These are phyloP conservation scores for Caenorhabditis brenneri DNA, from an alignment of 1,140 invertebrate genomes.

Conservation along the genomic window DNA sequence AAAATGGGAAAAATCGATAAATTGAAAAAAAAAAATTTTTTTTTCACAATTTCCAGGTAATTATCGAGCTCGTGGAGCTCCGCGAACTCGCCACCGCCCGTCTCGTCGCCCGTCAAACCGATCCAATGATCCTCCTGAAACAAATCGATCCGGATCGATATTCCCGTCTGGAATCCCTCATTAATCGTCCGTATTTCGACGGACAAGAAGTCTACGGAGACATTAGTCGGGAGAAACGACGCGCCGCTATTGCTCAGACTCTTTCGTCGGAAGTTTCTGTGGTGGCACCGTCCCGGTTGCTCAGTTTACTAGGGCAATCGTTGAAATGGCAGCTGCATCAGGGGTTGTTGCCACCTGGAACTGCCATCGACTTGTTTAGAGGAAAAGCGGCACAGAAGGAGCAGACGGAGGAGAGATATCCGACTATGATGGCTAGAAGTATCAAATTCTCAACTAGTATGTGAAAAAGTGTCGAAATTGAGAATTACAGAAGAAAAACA, in stretches of 20 bases:
- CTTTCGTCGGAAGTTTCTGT: slow-evolving; percentile 96
- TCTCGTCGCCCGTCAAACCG: slow-evolving; percentile 92
- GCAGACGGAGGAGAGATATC: slow-evolving; percentile 97
- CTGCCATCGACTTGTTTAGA: slow-evolving; percentile 96
- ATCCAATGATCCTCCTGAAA: slow-evolving; percentile 98
- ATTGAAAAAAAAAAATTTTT: neutral
- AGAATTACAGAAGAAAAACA: too few species aligned
- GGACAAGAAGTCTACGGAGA: slow-evolving; percentile 96
- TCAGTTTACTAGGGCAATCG: slow-evolving; percentile 91
- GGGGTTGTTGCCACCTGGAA: slow-evolving; percentile 90
- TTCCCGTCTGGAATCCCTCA: slow-evolving; percentile 86
- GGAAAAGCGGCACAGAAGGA: slow-evolving; percentile 98
- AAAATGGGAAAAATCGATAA: too few species aligned
- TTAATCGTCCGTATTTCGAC: slow-evolving; percentile 96
- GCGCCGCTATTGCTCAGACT: slow-evolving; percentile 88
- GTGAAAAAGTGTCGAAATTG: too few species aligned
- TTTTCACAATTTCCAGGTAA: slow-evolving; percentile 81
- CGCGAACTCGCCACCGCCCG: slow-evolving; percentile 95
- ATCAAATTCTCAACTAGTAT: slow-evolving; percentile 69
- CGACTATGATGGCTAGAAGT: slow-evolving; percentile 76
- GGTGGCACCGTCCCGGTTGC: slow-evolving; percentile 90
- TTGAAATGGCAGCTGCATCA: slow-evolving; percentile 99
- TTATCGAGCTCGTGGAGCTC: slow-evolving; percentile 95
- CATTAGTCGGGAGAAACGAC: slow-evolving; percentile 90
- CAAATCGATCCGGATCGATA: slow-evolving; percentile 86